Evolutionary conservation across 1,140 invertebrate genomes (phyloP).

Genomic region (Helicoverpa zea): DNA sequence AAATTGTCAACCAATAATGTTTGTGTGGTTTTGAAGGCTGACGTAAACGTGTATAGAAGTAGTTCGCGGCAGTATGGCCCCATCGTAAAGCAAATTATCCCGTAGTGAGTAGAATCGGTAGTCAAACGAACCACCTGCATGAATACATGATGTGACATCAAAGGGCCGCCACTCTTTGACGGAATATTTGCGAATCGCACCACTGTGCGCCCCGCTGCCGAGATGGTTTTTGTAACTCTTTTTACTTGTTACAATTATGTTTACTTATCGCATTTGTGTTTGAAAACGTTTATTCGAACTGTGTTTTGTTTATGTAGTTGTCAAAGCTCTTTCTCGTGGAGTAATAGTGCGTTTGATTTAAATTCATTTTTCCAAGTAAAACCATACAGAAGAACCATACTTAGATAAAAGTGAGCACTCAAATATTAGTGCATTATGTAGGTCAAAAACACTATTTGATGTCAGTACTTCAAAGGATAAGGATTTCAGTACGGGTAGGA

Average conservation of each 20-base stretch:
- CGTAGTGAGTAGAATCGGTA: conserved; percentile 5
- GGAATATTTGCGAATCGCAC: conserved; percentile 30
- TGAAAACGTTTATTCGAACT: not conserved
- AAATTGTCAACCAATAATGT: not conserved
- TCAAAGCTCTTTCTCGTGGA: too few species aligned
- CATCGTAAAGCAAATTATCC: conserved; percentile 39
- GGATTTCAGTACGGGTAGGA: too few species aligned
- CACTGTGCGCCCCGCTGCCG: not conserved
- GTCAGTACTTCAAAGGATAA: too few species aligned
- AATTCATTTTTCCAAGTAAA: too few species aligned
- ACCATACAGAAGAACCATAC: too few species aligned
- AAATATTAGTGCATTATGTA: too few species aligned
- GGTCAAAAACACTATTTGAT: too few species aligned
- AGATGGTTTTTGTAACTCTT: conserved; percentile 18
- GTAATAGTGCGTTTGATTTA: too few species aligned
- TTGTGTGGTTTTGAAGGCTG: not conserved
- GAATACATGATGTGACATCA: conserved; percentile 44
- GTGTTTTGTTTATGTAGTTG: too few species aligned
- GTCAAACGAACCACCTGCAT: conserved; percentile 37
- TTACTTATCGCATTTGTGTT: not conserved
- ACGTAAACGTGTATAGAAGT: not conserved
- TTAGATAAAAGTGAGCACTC: too few species aligned
- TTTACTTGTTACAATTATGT: conserved; percentile 12
- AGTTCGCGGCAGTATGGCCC: not conserved
- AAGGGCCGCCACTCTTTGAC: conserved; percentile 33